Conservation (phyloP, 2,797 vertebrate genomes). For the Pangasius djambal region DNA sequence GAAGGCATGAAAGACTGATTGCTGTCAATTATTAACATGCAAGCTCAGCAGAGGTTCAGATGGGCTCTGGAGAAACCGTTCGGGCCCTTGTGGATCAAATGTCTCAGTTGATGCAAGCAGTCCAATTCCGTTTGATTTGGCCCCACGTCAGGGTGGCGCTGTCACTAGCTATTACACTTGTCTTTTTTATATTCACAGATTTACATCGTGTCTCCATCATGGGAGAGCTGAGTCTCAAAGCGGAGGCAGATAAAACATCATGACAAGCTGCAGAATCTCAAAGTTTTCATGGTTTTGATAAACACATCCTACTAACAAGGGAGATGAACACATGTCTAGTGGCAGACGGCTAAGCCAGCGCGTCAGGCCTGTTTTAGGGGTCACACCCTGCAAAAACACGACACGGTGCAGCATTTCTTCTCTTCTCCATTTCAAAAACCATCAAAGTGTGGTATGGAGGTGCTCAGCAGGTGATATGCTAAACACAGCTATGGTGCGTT, state of each 20-base stretch:
- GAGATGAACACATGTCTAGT: slow-evolving; percentile 29
- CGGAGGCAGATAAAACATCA: slow-evolving; percentile 65
- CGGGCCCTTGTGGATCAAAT: slow-evolving; percentile 67
- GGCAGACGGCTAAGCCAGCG: slow-evolving; percentile 28
- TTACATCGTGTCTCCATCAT: slow-evolving; percentile 65
- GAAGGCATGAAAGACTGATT: slow-evolving; percentile 73
- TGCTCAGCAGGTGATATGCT: slow-evolving; percentile 50
- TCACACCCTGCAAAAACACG: slow-evolving; percentile 51
- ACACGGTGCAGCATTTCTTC: slow-evolving; percentile 22
- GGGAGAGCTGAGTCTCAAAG: slow-evolving; percentile 72
- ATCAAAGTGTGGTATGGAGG: slow-evolving; percentile 46
- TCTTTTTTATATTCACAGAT: slow-evolving; percentile 73
- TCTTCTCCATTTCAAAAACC: slow-evolving; percentile 33
- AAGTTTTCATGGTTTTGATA: slow-evolving; percentile 52
- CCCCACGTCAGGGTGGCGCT: slow-evolving; percentile 73
- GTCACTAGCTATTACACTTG: slow-evolving; percentile 75
- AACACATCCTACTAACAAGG: slow-evolving; percentile 54
- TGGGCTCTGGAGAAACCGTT: slow-evolving; percentile 70
- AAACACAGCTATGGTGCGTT: slow-evolving; percentile 35
- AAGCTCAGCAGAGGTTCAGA: slow-evolving; percentile 67
- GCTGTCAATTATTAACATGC: slow-evolving; percentile 77
- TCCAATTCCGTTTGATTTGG: slow-evolving; percentile 78
- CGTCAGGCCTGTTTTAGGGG: slow-evolving; percentile 48
- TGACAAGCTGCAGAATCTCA: slow-evolving; percentile 10
- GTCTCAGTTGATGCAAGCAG: slow-evolving; percentile 75